Conservation (phyloP, 1,140 invertebrate genomes). For the Drosophila fuyamai region DNA sequence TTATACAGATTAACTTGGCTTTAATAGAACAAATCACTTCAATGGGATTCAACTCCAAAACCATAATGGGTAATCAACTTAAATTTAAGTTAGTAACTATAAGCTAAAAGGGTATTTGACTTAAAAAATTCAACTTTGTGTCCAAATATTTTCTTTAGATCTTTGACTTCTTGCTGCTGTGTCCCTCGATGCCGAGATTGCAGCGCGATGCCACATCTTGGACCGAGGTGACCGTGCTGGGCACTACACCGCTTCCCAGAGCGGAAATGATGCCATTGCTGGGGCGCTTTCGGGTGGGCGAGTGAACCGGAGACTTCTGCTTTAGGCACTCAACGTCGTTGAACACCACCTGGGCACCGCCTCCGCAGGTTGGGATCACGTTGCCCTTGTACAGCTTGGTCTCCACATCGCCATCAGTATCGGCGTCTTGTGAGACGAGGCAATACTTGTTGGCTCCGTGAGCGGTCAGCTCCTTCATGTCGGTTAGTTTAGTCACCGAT, state of each 20-base stretch:
- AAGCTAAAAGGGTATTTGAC: slow-evolving; percentile 8
- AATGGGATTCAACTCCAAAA: slow-evolving; percentile 33
- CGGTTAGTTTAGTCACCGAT: slow-evolving; percentile 92
- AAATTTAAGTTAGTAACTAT: slow-evolving; percentile 31
- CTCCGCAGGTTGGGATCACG: slow-evolving; percentile 95
- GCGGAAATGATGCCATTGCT: slow-evolving; percentile 69
- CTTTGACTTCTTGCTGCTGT: slow-evolving; percentile 80
- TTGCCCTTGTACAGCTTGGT: slow-evolving; percentile 97
- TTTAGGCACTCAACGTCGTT: slow-evolving; percentile 96
- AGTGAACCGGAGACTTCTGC: slow-evolving; percentile 90
- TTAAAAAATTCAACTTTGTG: slow-evolving; percentile 5
- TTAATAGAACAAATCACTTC: slow-evolving; percentile 40
- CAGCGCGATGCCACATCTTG: slow-evolving; percentile 76
- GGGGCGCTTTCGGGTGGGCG: slow-evolving; percentile 77
- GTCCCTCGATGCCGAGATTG: slow-evolving; percentile 81
- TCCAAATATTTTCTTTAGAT: slow-evolving; percentile 40
- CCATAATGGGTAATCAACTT: slow-evolving; percentile 35
- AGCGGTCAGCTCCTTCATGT: slow-evolving; percentile 89
- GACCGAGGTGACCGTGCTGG: slow-evolving; percentile 59
- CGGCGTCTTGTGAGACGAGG: slow-evolving; percentile 95
- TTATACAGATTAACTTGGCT: slow-evolving; percentile 28
- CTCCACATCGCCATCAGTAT: slow-evolving; percentile 95
- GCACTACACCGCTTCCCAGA: slow-evolving; percentile 42
- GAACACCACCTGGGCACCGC: slow-evolving; percentile 97
- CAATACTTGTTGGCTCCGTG: slow-evolving; percentile 94